Base-by-base conservation (phyloP, 1,140 invertebrate genomes). In the Drosophila pseudoobscura region DNA sequence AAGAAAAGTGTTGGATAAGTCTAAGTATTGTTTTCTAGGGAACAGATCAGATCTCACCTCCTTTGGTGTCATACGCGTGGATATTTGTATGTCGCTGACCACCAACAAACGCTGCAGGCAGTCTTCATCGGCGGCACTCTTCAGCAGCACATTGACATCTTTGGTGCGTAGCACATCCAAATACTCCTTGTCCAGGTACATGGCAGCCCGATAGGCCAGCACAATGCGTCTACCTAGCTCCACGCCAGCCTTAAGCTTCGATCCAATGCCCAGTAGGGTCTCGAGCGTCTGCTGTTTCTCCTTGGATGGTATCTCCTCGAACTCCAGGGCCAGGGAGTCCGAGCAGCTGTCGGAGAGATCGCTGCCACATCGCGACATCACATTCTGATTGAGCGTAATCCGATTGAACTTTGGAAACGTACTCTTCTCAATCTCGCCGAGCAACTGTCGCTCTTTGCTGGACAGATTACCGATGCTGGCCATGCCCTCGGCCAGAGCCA, bases 31-130 rank as follows among this genome's bases (percentile, higher is more conserved):
- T n/a, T n/a, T n/a, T n/a, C n/a, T n/a, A n/a, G n/a, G 24, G 24
- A 26, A 26, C 24, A 5, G n/a, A n/a, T 26, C 5, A 5, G 4
- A 26, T 7, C 52, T 45, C n/a, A 89, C 80, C 58, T 90, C 89
- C 24, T 90, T 70, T 6, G 83, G 91, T 3, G 90, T 92, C 68
- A 93, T 91, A 43, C 92, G 90, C 6, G 92, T 93, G 3, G 93
- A 92, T 13, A 78, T 87, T 50, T 93, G 90, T 54, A 94, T 92
- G 76, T 94, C 94, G 61, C 92, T 92, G 8, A 94, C 93, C n/a
- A 94, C 92, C 53, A 94, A 91, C 13, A 94, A 80, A 63, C 94
- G 94, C 64, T 93, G 92, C 31, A 92, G 75, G 53, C 92, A 93
- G 74, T 93, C 92, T 43, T 92, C 92, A 39, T 92, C 91, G n/a